Evolutionary conservation across 2,888 invertebrate species (phyloP).

Genomic region (Habroteleia sp.): DNA sequence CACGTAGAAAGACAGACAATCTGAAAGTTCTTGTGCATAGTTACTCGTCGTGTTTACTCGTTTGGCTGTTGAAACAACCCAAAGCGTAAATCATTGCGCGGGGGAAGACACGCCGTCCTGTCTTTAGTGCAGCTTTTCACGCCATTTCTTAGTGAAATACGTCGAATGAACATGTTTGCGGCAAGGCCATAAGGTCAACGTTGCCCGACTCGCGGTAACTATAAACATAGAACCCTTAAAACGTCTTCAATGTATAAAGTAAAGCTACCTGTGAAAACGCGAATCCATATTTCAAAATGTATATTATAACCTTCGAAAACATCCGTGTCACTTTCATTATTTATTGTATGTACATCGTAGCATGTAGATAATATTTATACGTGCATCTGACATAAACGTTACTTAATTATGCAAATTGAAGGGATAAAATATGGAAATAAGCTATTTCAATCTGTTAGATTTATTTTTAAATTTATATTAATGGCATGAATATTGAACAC

Average conservation of each 20-base stretch:
- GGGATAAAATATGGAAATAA: background rate
- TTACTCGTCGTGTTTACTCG: conserved; percentile 56
- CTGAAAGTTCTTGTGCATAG: conserved; percentile 48
- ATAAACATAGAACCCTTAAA: conserved; percentile 44
- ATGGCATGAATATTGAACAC: too few species aligned
- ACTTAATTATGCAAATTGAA: background rate
- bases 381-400: background rate
- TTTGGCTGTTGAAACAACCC: conserved; percentile 48
- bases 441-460: background rate
- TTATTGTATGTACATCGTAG: background rate
- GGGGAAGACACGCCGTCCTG: conserved; percentile 54
- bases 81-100: conserved; percentile 60
- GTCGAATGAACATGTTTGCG: conserved; percentile 60
- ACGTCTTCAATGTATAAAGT: conserved; percentile 20
- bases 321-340: background rate
- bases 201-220: conserved; percentile 27
- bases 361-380: background rate
- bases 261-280: conserved; percentile 25
- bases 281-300: conserved; percentile 28
- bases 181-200: conserved; percentile 55
- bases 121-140: conserved; percentile 59
- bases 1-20: conserved; percentile 45
- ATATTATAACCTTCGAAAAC: conserved; percentile 1
- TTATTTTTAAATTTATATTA: too few species aligned
- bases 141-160: conserved; percentile 57